Conservation (phyloP, 2,888 invertebrate genomes). For the Tenthredo mesomela region DNA sequence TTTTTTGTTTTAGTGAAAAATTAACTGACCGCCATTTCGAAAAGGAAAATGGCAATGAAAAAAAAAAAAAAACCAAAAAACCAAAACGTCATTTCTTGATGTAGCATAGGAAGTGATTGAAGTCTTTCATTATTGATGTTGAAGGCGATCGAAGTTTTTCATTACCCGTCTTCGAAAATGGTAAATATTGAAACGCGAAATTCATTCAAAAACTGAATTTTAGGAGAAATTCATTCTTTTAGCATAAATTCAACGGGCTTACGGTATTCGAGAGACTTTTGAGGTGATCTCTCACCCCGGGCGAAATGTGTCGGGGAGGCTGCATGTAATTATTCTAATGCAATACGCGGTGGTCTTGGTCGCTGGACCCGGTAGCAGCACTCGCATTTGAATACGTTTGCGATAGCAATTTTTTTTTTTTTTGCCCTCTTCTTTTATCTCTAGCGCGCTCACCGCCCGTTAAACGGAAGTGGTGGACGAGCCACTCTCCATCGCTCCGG, state of each 20-base stretch:
- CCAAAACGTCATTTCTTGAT: too few species aligned
- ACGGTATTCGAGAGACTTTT: slow-evolving; percentile 6
- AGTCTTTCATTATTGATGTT: too few species aligned
- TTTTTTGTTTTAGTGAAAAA: too few species aligned
- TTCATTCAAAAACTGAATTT: neutral
- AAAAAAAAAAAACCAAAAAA: too few species aligned
- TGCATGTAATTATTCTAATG: slow-evolving; percentile 72
- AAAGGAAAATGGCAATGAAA: too few species aligned
- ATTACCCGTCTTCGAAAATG: neutral
- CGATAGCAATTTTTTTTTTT: slow-evolving; percentile 56
- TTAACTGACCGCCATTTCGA: too few species aligned
- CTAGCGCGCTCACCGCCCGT: slow-evolving; percentile 40
- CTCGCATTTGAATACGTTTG: slow-evolving; percentile 66
- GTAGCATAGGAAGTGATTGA: too few species aligned
- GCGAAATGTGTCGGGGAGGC: slow-evolving; percentile 61
- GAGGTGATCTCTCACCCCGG: slow-evolving; percentile 31
- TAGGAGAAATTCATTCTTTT: neutral
- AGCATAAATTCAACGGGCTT: neutral
- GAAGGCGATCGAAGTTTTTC: too few species aligned
- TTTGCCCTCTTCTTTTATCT: slow-evolving; percentile 31
- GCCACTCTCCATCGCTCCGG: slow-evolving; percentile 25
- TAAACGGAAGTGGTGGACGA: slow-evolving; percentile 48
- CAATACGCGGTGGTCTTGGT: slow-evolving; percentile 59
- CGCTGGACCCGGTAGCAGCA: slow-evolving; percentile 45
- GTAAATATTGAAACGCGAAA: neutral